These are phyloP conservation scores for Apotomis betuletana DNA, from an alignment of 2,888 invertebrate genomes.

Conservation along the genomic window DNA sequence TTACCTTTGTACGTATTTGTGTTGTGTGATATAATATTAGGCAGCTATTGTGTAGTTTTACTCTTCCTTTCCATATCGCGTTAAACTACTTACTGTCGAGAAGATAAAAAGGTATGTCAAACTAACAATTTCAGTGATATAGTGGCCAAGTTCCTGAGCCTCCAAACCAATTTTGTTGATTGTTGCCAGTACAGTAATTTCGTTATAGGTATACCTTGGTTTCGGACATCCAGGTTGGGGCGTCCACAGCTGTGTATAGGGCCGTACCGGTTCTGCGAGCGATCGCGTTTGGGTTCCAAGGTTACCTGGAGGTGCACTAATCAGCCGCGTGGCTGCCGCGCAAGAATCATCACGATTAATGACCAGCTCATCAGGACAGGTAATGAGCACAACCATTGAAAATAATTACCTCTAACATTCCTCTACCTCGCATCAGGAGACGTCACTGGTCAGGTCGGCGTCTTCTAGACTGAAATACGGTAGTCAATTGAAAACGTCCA, in stretches of 20 bases:
- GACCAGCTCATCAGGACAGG: conserved; percentile 44
- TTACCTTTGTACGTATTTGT: background rate
- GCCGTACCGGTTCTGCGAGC: conserved; percentile 47
- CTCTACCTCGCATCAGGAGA: background rate
- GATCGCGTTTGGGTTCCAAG: conserved; percentile 34
- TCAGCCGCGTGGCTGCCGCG: conserved; percentile 50
- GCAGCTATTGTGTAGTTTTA: background rate
- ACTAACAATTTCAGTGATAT: background rate
- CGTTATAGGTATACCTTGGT: conserved; percentile 22
- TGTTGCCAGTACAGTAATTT: conserved; percentile 1
- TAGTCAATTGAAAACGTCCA: background rate
- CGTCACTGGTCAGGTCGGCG: background rate
- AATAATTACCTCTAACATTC: background rate
- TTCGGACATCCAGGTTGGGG: conserved; percentile 48
- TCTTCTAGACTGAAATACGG: background rate
- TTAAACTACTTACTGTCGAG: background rate
- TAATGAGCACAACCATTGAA: conserved; percentile 50
- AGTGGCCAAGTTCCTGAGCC: background rate
- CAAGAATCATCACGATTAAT: conserved; percentile 50
- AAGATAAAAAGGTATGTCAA: conserved; percentile 9
- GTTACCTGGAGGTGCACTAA: conserved; percentile 52
- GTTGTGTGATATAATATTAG: conserved; percentile 1
- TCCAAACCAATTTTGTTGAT: background rate
- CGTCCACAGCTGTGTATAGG: conserved; percentile 50
- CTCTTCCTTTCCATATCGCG: background rate